Base-by-base conservation (phyloP, 2,888 invertebrate genomes). In the Pterobdella sp. region DNA sequence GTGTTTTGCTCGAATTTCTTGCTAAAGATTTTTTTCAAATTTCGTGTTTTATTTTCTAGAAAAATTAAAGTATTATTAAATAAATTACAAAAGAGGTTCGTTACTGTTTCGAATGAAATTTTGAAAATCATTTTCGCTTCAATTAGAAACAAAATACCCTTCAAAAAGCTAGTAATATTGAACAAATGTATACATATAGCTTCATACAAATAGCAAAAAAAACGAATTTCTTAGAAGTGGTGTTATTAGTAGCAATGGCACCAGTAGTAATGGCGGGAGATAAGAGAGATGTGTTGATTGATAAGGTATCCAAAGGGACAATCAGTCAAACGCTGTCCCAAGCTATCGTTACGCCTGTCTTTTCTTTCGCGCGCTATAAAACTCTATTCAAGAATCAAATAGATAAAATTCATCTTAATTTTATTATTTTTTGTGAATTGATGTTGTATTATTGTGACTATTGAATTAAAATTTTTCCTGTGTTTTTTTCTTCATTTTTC, bases 231-330 rank as follows among this genome's bases (percentile, higher is more conserved):
- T 7, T 42, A 42, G 49, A 14, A 14, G 22, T 42, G 22, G 49
- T 42, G 22, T 14, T 42, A 22, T 14, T 42, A 18, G 60, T 56
- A 26, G 60, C n/a, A 22, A n/a, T 26, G 14, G 60, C 60, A 56
- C 3, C n/a, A 22, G 60, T 3, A 56, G 60, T 26, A 56, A 42
- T 42, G 42, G 42, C 7, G n/a, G 42, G 60, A 56, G 60, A 56
- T 56, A 56, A 56, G 60, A 56, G 60, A 56, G 18, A 26, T 26
- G 60, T 56, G 60, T 56, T 56, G 60, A 56, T 7, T 56, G 60
- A 56, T 56, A 56, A 56, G 60, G 14, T 26, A 3, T 22, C n/a
- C 60, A 26, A 4, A 3, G 60, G 60, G n/a, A 7, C 14, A 3
- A 56, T 56, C 26, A 3, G 10, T 56, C 60, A 56, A 56, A 22